phyloP scores from a whole-genome alignment of 2,113 vertebrate genomes.

The Cottus gobio region DNA sequence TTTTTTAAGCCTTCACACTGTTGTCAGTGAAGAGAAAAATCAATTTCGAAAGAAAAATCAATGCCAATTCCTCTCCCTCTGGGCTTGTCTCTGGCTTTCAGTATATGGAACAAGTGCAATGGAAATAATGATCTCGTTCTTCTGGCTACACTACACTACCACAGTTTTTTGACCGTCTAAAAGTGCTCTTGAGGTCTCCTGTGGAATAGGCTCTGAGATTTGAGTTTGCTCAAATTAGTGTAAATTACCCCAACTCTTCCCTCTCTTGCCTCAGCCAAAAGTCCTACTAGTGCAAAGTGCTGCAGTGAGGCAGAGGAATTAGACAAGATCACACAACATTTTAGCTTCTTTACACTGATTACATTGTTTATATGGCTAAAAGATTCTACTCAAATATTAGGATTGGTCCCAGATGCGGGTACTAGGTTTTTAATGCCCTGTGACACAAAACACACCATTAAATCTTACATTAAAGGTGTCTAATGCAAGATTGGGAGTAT shows the following conservation, averaged over 20 bases:
- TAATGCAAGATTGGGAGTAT: not conserved
- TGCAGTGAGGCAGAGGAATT: constrained; percentile 31
- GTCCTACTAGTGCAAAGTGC: constrained; percentile 36
- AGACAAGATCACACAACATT: constrained; percentile 50
- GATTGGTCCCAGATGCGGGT: constrained; percentile 1
- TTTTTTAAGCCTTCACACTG: constrained; percentile 68
- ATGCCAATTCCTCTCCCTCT: constrained; percentile 76
- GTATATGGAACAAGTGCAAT: constrained; percentile 75
- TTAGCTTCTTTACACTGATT: constrained; percentile 22
- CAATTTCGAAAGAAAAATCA: constrained; percentile 80
- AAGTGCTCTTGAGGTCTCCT: constrained; percentile 69
- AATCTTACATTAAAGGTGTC: not conserved
- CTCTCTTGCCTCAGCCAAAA: constrained; percentile 48
- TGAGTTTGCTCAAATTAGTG: constrained; percentile 72
- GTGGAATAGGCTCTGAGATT: constrained; percentile 72
- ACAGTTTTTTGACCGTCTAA: constrained; percentile 62
- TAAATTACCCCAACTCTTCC: constrained; percentile 68
- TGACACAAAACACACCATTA: constrained; percentile 7
- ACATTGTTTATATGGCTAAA: constrained; percentile 21
- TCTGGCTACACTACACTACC: constrained; percentile 50
- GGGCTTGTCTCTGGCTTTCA: constrained; percentile 65
- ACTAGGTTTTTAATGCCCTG: constrained; percentile 25
- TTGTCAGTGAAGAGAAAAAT: constrained; percentile 78
- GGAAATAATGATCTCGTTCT: constrained; percentile 77
- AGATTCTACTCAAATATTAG: constrained; percentile 14